phyloP scores from a whole-genome alignment of 2,797 vertebrate species.

The Limosa lapponica region DNA sequence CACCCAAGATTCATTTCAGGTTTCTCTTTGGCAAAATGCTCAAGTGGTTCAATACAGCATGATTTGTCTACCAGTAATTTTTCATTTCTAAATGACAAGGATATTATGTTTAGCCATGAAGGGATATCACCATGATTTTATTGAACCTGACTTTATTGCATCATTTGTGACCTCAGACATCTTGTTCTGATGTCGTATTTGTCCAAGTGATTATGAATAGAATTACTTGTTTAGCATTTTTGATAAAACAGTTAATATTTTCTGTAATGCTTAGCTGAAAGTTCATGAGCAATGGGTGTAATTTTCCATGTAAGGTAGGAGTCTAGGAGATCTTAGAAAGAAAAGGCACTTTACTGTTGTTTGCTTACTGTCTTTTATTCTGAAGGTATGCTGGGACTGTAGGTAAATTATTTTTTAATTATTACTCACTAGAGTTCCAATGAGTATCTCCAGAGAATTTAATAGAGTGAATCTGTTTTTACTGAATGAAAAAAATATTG shows the following conservation, averaged over 20 bases:
- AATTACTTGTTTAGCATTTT: not conserved
- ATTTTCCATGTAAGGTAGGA: not conserved
- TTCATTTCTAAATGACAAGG: not conserved
- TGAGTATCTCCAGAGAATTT: not conserved
- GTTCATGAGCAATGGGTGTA: not conserved
- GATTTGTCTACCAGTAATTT: not conserved
- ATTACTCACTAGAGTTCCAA: not conserved
- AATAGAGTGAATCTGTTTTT: not conserved
- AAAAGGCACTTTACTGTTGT: not conserved
- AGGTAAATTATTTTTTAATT: not conserved
- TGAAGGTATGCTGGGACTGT: not conserved
- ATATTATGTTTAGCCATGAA: not conserved
- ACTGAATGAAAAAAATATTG: not conserved
- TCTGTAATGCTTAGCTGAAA: not conserved
- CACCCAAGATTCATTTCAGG: not conserved
- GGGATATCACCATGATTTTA: not conserved
- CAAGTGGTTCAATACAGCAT: not conserved
- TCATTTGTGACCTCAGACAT: not conserved
- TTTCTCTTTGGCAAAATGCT: slow-evolving; percentile 11
- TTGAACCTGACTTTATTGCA: not conserved
- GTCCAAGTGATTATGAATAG: not conserved
- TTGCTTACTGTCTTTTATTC: not conserved
- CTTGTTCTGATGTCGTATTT: not conserved
- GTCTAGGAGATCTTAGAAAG: not conserved
- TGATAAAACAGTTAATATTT: not conserved